Evolutionary conservation across 1,140 invertebrate genomes (phyloP).

Genomic region (Megalopta genalis): DNA sequence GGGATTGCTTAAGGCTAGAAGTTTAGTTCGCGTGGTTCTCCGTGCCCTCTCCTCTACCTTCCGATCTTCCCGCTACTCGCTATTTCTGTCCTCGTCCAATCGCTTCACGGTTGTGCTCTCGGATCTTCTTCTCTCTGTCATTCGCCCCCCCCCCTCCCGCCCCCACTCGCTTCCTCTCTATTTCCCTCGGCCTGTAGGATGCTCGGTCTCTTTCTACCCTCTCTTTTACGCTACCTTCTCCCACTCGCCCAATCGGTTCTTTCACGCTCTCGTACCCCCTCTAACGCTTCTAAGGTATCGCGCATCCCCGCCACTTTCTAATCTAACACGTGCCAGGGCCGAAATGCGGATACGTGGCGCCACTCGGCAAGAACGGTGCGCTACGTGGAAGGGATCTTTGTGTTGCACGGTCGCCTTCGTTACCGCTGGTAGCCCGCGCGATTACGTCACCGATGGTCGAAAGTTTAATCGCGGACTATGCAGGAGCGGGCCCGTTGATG

Average conservation of each 20-base stretch:
- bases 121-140: too few relatives aligned
- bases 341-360: slow-evolving; percentile 51
- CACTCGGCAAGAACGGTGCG: slow-evolving; percentile 30
- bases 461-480: slow-evolving; percentile 24
- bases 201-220: not conserved
- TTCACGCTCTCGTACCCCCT: slow-evolving; percentile 24
- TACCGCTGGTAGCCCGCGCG: slow-evolving; percentile 39
- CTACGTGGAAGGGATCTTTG: slow-evolving; percentile 8
- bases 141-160: not conserved
- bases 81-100: not conserved
- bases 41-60: not conserved
- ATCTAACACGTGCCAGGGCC: slow-evolving; percentile 65
- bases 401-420: slow-evolving; percentile 24
- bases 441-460: slow-evolving; percentile 45
- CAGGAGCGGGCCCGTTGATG: slow-evolving; percentile 26
- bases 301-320: slow-evolving; percentile 51
- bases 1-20: slow-evolving; percentile 65
- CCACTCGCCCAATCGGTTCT: slow-evolving; percentile 9
- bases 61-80: not conserved
- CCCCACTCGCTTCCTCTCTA: not conserved
- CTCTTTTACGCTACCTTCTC: not conserved
- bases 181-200: too few relatives aligned
- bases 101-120: not conserved
- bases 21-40: slow-evolving; percentile 50
- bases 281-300: slow-evolving; percentile 62